Conservation (phyloP, 2,888 invertebrate species). For the Busseola fusca region DNA sequence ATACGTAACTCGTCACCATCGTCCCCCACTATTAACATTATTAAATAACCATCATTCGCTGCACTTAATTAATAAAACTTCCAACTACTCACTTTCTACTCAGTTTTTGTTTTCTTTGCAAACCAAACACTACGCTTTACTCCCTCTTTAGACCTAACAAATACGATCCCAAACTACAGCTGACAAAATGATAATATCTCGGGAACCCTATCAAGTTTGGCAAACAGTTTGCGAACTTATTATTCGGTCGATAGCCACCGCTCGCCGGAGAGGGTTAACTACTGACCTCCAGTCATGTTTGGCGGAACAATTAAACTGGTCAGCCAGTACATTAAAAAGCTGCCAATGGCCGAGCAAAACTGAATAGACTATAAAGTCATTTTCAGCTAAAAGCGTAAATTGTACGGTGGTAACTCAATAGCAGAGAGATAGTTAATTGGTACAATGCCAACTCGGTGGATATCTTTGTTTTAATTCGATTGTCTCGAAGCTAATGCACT, state of each 20-base stretch:
- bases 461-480: slow-evolving; percentile 83
- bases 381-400: slow-evolving; percentile 81
- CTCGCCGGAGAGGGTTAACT: slow-evolving; percentile 52
- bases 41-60: neutral
- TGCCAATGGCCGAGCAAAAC: slow-evolving; percentile 68
- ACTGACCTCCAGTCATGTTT: slow-evolving; percentile 58
- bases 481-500: slow-evolving; percentile 78
- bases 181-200: slow-evolving; percentile 46
- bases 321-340: slow-evolving; percentile 61
- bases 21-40: neutral
- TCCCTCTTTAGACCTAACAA: neutral
- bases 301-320: slow-evolving; percentile 54
- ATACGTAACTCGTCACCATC: neutral
- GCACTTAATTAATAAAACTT: neutral
- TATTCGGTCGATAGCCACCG: slow-evolving; percentile 50
- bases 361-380: slow-evolving; percentile 80
- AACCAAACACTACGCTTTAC: neutral
- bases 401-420: slow-evolving; percentile 76
- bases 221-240: slow-evolving; percentile 56
- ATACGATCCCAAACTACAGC: slow-evolving; percentile 21
- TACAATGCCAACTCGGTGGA: slow-evolving; percentile 80
- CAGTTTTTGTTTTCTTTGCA: neutral
- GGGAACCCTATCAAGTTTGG: slow-evolving; percentile 48
- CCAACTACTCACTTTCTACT: neutral
- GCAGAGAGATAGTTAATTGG: slow-evolving; percentile 80